Conservation (phyloP, 2,888 invertebrate species). For the Psylliodes chrysocephalus region DNA sequence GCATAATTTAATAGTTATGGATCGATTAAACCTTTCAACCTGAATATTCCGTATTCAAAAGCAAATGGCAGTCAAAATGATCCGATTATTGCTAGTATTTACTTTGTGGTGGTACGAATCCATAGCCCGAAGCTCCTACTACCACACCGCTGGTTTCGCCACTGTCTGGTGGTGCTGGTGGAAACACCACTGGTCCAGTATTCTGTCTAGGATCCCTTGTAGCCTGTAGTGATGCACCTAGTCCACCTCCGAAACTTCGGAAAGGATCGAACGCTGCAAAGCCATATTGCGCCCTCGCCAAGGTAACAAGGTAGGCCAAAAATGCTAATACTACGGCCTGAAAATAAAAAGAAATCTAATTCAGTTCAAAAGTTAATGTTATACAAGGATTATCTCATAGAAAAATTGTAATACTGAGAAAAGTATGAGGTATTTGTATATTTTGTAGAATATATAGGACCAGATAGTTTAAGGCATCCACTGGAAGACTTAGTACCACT, state of each 20-base stretch:
- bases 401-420: no score
- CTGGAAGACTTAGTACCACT: no score
- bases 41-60: no score
- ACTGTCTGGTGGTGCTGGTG: constrained; percentile 74
- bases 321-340: constrained; percentile 45
- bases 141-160: constrained; percentile 82
- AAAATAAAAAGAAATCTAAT: constrained; percentile 31
- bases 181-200: constrained; percentile 85
- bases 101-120: constrained; percentile 82
- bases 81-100: neutral
- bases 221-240: constrained; percentile 64
- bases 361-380: no score
- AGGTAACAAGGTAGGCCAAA: constrained; percentile 51
- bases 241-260: constrained; percentile 61
- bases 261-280: constrained; percentile 60
- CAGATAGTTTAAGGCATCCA: no score
- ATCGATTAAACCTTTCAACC: no score
- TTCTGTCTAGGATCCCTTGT: constrained; percentile 71
- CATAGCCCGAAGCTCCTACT: constrained; percentile 85
- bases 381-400: no score
- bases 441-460: no score
- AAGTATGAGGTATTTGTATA: no score
- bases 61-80: no score
- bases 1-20: no score
- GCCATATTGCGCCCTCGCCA: constrained; percentile 61